Conservation (phyloP, 2,113 vertebrate species). For the Tenrec ecaudatus region DNA sequence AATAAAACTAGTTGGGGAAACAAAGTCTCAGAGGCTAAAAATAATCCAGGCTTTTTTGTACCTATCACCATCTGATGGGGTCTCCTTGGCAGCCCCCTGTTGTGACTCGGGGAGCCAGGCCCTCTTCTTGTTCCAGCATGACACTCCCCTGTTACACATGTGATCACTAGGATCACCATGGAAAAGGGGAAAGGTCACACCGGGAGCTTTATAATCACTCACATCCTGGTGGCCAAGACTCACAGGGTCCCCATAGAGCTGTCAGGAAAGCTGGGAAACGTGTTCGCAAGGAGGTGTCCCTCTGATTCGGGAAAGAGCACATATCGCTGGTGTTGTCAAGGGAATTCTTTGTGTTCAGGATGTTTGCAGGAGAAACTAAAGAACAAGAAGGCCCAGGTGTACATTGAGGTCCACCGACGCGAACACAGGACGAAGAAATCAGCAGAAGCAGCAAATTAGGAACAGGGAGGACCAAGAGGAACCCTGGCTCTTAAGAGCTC, state of each 20-base stretch:
- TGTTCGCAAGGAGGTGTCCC: neutral
- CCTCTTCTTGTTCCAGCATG: neutral
- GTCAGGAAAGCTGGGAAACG: neutral
- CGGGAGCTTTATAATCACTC: neutral
- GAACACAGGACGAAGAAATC: neutral
- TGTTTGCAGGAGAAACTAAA: neutral
- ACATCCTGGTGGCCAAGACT: neutral
- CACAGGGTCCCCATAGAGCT: neutral
- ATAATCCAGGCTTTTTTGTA: conserved; percentile 1
- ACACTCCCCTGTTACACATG: neutral
- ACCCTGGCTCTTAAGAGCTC: neutral
- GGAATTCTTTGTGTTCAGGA: neutral
- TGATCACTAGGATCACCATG: neutral
- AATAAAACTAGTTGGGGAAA: too few relatives aligned
- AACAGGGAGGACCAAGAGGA: neutral
- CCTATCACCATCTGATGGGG: neutral
- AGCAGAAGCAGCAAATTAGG: neutral
- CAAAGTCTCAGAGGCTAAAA: neutral
- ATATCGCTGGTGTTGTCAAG: neutral
- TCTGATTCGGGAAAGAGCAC: neutral
- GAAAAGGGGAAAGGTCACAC: neutral
- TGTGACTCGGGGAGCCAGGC: neutral
- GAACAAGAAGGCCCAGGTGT: neutral
- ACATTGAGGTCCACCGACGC: neutral
- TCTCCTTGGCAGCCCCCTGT: neutral